These are phyloP conservation scores for Drosophila algonquin DNA, from an alignment of 2,888 invertebrate species.

Conservation along the genomic window DNA sequence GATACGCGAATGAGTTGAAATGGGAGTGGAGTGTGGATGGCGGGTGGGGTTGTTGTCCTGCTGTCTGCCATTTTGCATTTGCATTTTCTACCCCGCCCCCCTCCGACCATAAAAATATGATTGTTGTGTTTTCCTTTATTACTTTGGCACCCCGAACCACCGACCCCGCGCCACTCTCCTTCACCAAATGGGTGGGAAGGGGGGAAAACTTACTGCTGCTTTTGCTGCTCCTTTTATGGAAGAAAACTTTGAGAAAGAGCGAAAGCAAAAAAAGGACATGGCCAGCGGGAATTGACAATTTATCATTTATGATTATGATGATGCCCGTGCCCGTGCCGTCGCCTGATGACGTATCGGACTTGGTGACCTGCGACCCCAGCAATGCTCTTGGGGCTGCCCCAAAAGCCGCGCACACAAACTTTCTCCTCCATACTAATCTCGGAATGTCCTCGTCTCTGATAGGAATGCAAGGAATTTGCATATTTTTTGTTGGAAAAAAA, in stretches of 20 bases:
- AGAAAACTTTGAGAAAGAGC: constrained; percentile 50
- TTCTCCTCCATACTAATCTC: constrained; percentile 52
- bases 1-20: constrained; percentile 3
- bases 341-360: constrained; percentile 31
- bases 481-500: constrained; percentile 1
- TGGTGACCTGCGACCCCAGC: constrained; percentile 25
- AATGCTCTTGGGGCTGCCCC: constrained; percentile 23
- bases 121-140: constrained; percentile 72
- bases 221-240: constrained; percentile 53
- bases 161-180: constrained; percentile 8
- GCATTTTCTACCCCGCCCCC: constrained; percentile 45
- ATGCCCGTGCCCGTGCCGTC: constrained; percentile 11
- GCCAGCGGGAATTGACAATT: constrained; percentile 69
- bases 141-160: constrained; percentile 52
- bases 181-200: constrained; percentile 9
- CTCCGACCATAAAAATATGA: constrained; percentile 68
- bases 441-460: constrained; percentile 26
- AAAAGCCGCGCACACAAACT: constrained; percentile 14
- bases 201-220: constrained; percentile 46
- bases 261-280: constrained; percentile 51
- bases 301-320: constrained; percentile 70
- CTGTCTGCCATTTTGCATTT: constrained; percentile 58
- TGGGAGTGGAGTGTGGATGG: background rate
- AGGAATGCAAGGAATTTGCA: constrained; percentile 1
- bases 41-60: constrained; percentile 13